phyloP scores from a whole-genome alignment of 1,140 invertebrate species.

The Holcopasites calliopsidis region DNA sequence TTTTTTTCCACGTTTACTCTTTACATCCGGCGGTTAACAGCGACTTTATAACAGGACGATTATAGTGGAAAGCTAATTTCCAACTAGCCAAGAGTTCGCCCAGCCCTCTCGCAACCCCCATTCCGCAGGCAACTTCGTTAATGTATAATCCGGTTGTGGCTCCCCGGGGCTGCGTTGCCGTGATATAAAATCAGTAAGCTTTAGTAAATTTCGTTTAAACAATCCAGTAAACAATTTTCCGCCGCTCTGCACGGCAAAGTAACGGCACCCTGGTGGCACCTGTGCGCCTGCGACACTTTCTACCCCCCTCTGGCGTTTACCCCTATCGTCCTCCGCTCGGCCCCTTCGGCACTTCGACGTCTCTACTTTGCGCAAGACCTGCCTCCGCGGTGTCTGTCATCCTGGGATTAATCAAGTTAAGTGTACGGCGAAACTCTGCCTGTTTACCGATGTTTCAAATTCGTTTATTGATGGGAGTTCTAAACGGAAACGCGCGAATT shows the following conservation, averaged over 20 bases:
- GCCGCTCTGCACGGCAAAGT: constrained; percentile 77
- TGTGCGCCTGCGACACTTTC: constrained; percentile 64
- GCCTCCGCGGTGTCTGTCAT: constrained; percentile 2
- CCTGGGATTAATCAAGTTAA: constrained; percentile 37
- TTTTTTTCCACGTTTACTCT: constrained; percentile 10
- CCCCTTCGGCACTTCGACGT: constrained; percentile 13
- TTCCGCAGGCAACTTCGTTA: constrained; percentile 75
- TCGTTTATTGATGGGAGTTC: background rate
- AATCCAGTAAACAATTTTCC: constrained; percentile 80
- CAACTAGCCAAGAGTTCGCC: constrained; percentile 62
- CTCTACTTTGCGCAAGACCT: background rate
- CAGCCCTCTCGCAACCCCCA: background rate
- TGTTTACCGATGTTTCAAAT: background rate
- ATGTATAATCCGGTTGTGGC: constrained; percentile 77
- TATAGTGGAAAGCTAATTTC: constrained; percentile 72
- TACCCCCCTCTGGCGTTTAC: constrained; percentile 52
- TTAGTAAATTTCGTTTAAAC: constrained; percentile 80
- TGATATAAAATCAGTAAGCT: constrained; percentile 80
- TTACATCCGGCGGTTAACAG: constrained; percentile 33
- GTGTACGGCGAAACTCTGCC: background rate
- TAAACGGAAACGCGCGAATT: no score
- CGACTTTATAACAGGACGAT: constrained; percentile 66
- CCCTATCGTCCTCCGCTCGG: constrained; percentile 49
- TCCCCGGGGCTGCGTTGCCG: constrained; percentile 76
- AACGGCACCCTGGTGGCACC: constrained; percentile 76